Evolutionary conservation across 1,140 invertebrate genomes (phyloP), one percentile per base, ranked within the genome.

Genomic region (Mamestra configurata): DNA sequence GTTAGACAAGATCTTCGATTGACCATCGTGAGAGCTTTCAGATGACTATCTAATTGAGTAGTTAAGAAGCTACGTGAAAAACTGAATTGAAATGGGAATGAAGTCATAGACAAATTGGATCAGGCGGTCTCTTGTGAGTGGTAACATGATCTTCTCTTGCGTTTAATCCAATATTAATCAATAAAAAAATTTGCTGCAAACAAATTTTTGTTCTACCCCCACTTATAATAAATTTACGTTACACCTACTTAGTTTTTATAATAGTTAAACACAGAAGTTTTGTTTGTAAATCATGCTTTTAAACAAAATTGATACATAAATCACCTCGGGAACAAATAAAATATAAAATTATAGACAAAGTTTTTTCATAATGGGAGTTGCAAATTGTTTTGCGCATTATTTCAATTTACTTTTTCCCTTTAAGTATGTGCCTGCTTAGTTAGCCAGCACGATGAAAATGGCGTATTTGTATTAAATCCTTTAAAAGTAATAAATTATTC

Each of bases 291-390:
- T 80, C 61, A 79, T 71, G 37, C 43, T 57, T 79, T 49, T 75
- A 81, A 79, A 35, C 27, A 71, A 76, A 85, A 79, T 82, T 78
- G 64, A 80, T 82, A 59, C 76, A 86, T 81, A 84, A 86, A 86
- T 83, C 66, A 49, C 49, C 51, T 20, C 43, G 49, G 6, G 20
- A 86, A 82, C 82, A 84, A 87, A 87, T 83, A 77, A 87, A 87
- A 87, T 84, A 86, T 87, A 72, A 82, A 83, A 84, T 84, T 87
- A 87, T 87, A 83, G 84, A 83, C 79, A 77, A 87, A 87, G 79
- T 87, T 87, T 57, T 57, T 71, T 61, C 76, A 55, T 86, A 84
- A 87, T 83, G 86, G 81, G 79, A 83, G 82, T 87, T 86, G 71
- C 64, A 87, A 87, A 87, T 87, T 87, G 82, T 82, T 85, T 83